Base-by-base conservation (phyloP, 2,797 vertebrate genomes). In the Phrynocephalus vlangalii region DNA sequence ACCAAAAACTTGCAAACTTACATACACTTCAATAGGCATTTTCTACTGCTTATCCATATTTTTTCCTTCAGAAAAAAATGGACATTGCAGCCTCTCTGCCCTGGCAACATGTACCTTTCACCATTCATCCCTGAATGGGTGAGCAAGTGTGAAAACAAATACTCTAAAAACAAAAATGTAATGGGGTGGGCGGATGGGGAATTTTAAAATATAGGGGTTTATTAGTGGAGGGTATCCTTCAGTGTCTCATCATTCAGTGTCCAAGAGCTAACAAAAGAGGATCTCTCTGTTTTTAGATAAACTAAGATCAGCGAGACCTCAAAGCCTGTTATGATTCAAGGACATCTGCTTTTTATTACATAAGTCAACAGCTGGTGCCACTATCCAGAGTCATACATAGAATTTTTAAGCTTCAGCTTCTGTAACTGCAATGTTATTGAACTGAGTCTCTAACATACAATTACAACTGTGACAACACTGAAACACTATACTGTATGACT, bases 401-500 rank as follows among this genome's bases (percentile, higher is more conserved):
- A 85, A 28, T 75, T 81, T 75, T 82, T 60, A 77, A 85, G 72
- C 38, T 48, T 72, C 87, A 70, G 63, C 72, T 88, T 48, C 79
- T 66, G 15, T 79, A 86, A 44, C 44, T 73, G 50, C 56, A n/a
- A 68, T 9, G 26, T 71, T 66, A 81, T 83, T 71, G 50, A 50
- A 63, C 7, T 82, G 26, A 85, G 68, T 56, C 22, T 87, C 50
- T 70, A 89, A 77, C 63, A 50, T 30, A 76, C 52, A 82, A 68
- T 66, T 82, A 79, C 24, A 73, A 22, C n/a, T 76, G 60, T 63
- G 28, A 81, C 76, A 80, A 87, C 33, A 81, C 3, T 68, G 26
- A 30, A 30, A 20, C 22, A 77, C 33, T 18, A 63, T 63, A 60
- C 26, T 11, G 15, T 84, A 44, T 85, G 83, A 26, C 83, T 85